Base-by-base conservation (phyloP, 2,888 invertebrate genomes). In the Hybos culiciformis region DNA sequence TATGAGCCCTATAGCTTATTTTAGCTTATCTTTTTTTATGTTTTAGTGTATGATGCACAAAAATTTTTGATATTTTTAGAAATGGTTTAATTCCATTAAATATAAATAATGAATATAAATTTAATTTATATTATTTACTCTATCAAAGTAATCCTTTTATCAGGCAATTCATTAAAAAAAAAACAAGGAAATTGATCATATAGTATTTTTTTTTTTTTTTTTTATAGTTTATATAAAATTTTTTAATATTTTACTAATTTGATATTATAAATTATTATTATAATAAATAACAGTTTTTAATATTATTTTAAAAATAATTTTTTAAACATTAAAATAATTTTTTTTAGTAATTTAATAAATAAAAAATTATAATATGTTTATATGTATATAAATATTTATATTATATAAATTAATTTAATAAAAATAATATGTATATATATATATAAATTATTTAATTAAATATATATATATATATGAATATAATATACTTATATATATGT, bases 121-220 rank as follows among this genome's bases (percentile, higher is more conserved):
- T 21, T 32, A 26, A 43, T 47, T 53, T 58, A 70, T 67, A 70
- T 71, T 58, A 70, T 64, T 70, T 72, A 73, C 62, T 70, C 72
- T 74, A 74, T 75, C 73, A 75, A 70, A 70, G 70, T 73, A 74
- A 69, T 60, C 73, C 73, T 75, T 74, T 75, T 53, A 44, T 63
- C 71, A 73, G 72, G 71, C 72, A 64, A 55, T 56, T 58, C 56
- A 61, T 60, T 59, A 17, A 7, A 32, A 15, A 4, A 17, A 15
- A 32, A 6, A 4, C 8, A n/a, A n/a, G n/a, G 4, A 55, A 57
- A 52, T 44, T 43, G 24, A 45, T 53, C 48, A 50, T 42, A 26
- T 17, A 12, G 8, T 34, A 19, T 29, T 33, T 12, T 23, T 18
- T 41, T 36, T 36, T 23, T 21, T 21, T 32, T 15, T 20, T 29